Evolutionary conservation across 2,797 vertebrate species (phyloP), one percentile per base, ranked within the genome.

Genomic region (Ciconia nigra): DNA sequence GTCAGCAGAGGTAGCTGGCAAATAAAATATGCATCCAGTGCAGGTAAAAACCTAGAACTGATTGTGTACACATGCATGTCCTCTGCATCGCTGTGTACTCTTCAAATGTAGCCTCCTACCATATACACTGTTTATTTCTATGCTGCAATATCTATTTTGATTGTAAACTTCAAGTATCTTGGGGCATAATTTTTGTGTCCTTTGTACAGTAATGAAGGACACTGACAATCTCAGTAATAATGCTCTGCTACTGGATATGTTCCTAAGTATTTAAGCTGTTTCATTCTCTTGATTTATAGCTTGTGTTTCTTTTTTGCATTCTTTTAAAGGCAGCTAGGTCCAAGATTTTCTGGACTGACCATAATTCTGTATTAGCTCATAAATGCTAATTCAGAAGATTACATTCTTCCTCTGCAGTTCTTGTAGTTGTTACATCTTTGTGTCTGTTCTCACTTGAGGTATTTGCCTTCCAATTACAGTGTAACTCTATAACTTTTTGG

Each of bases 371-470:
- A 67, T 81, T 94, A 89, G 55, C 19, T 66, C 65, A 42, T 65
- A 78, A 95, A 79, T 77, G 62, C 24, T 74, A 94, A 93, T 72
- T 81, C 55, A 79, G 28, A 72, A 55, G 71, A 94, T 35, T 81
- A 15, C 35, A 59, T 80, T 85, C 58, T 86, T 92, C 61, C 49
- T 87, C 51, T 65, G 51, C 69, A 88, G 58, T 57, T 85, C 31
- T 49, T 79, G 13, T 70, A 65, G 49, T 51, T 83, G 54, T 87
- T 92, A 93, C 15, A 52, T 80, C 79, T 80, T 72, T 81, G n/a
- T 80, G 91, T 73, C 37, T 61, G 62, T 66, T 85, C 83, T 95
- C 87, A 89, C 72, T 97, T 83, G 79, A 96, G 80, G 88, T 87
- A 91, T 86, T 86, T 94, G 42, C 93, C 88, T 93, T 87, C 94